Percentiles rank a stretch among this genome's conserved stretches.
These are phyloP conservation scores for Rhopalosiphum maidis DNA, from an alignment of 1,140 invertebrate species.

Conservation along the genomic window DNA sequence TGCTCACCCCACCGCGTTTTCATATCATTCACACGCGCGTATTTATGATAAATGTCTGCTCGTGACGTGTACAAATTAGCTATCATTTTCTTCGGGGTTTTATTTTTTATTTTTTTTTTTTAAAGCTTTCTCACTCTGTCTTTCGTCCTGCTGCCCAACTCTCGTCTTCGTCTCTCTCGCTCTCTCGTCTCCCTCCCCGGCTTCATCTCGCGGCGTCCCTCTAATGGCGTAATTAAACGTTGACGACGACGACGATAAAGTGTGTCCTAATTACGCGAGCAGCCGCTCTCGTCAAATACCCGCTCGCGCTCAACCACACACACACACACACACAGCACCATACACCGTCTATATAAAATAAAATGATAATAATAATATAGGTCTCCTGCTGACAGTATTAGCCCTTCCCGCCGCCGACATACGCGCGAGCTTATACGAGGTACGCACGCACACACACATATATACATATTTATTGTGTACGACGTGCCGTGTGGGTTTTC, in stretches of 20 bases:
- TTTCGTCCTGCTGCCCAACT: not conserved
- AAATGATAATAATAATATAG: not conserved
- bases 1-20: not conserved
- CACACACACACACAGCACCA: not conserved
- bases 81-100: constrained; percentile 41
- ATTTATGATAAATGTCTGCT: constrained; percentile 55
- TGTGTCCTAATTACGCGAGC: constrained; percentile 48
- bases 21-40: constrained; percentile 32
- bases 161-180: not conserved
- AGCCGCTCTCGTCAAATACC: constrained; percentile 14
- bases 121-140: constrained; percentile 33
- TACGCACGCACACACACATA: too few species aligned
- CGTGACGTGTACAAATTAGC: constrained; percentile 56
- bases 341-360: not conserved
- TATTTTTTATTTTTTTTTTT: constrained; percentile 62
- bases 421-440: not conserved
- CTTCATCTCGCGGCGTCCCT: not conserved
- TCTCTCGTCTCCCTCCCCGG: not conserved
- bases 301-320: not conserved
- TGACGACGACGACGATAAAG: not conserved
- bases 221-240: constrained; percentile 56
- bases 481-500: not conserved
- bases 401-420: not conserved
- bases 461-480: not conserved
- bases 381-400: constrained; percentile 27